Evolutionary conservation across 2,888 invertebrate species (phyloP), one percentile per base, ranked within the genome.

Genomic region (Ophion ventricosus): DNA sequence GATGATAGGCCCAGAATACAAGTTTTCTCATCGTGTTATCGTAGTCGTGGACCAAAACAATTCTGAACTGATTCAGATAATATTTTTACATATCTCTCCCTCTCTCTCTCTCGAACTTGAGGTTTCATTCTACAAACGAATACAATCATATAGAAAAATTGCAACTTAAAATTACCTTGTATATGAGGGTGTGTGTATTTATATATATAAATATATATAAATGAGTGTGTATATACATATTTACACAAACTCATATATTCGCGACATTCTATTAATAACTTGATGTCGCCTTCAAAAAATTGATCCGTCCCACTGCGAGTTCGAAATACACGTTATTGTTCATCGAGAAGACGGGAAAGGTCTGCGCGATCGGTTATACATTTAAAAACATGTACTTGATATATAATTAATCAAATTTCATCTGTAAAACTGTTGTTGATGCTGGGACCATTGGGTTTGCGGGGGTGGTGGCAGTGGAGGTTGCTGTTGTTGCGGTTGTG

Each of bases 361-460:
- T 17, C n/a, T 64, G 43, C 61, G 29, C 35, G 54, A n/a, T 14
- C 29, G 29, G n/a, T 25, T 20, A 20, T 66, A 40, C 20, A 23
- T 76, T 64, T 35, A 35, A 56, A 64, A 66, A 56, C 56, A 74
- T 63, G 43, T 63, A 54, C 14, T 73, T 67, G 49, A 64, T 49
- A 25, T 5, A 67, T 1, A 54, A 57, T 40, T 3, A 43, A 79
- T 57, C 49, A 14, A 76, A 59, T 78, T 87, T 92, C 94, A 95
- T 93, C 96, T 95, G 92, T 96, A 96, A 94, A 96, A 96, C 90
- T 95, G 95, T 89, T 95, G 96, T 83, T 94, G 95, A 87, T 93
- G 94, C 86, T 95, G 95, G 88, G 94, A 93, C 91, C 94, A 94
- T 75, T 93, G 90, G 20, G 87, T 84, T 20, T 90, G 90, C 61